Conservation (phyloP, 2,113 vertebrate genomes). For the Saccopteryx bilineata region DNA sequence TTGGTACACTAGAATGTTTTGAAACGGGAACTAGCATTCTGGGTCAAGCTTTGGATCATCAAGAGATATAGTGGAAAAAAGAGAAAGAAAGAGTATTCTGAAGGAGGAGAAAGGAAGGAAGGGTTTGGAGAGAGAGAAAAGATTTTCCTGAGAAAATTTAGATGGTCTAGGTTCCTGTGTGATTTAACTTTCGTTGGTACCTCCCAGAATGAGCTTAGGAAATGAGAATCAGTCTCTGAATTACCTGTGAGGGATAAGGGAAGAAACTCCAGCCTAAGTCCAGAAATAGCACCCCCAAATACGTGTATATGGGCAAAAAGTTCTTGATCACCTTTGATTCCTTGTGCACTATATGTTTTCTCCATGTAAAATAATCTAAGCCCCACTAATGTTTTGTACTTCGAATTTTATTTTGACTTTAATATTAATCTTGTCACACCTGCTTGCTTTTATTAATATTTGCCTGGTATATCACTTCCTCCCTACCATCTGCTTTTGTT, state of each 20-base stretch:
- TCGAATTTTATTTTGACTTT: conserved; percentile 47
- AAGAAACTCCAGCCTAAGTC: background rate
- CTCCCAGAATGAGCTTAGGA: background rate
- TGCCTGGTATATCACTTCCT: background rate
- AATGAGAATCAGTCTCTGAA: background rate
- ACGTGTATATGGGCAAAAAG: background rate
- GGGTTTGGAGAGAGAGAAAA: background rate
- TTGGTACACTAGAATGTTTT: conserved; percentile 30
- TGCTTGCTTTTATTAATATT: conserved; percentile 52
- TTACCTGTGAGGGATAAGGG: background rate
- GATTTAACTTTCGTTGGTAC: background rate
- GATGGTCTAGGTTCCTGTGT: background rate
- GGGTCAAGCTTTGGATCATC: background rate
- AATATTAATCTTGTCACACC: conserved; percentile 23
- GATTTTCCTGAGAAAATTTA: background rate
- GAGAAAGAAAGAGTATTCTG: background rate
- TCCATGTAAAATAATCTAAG: background rate
- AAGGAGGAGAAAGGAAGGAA: background rate
- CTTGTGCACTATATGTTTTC: background rate
- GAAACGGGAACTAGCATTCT: background rate
- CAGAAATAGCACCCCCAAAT: background rate
- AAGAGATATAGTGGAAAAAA: background rate
- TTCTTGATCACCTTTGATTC: background rate
- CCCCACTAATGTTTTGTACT: background rate
- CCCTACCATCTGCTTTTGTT: conserved; percentile 2